phyloP scores from a whole-genome alignment of 2,888 invertebrate genomes.

The Parasteatoda lunata region DNA sequence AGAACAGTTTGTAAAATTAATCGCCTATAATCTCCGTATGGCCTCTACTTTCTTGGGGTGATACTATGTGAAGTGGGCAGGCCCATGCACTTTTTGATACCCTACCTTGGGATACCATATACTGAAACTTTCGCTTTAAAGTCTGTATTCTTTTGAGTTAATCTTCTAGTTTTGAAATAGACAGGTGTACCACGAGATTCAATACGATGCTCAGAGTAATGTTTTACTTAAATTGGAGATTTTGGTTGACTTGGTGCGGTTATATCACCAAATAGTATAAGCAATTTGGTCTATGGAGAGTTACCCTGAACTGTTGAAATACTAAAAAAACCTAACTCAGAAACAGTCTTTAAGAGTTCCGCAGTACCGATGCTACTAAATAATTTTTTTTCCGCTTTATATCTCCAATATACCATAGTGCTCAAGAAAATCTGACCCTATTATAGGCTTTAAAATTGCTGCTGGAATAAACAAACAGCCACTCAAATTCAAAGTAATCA shows the following conservation, averaged over 20 bases:
- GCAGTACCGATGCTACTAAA: not conserved
- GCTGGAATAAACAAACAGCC: not conserved
- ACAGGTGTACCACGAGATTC: not conserved
- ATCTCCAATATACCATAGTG: not conserved
- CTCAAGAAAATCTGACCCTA: not conserved
- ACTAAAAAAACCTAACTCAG: not conserved
- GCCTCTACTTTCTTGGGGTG: not conserved
- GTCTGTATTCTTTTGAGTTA: not conserved
- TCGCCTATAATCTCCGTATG: not conserved
- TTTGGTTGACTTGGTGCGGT: not conserved
- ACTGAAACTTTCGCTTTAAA: not conserved
- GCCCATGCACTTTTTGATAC: not conserved
- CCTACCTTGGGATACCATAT: not conserved
- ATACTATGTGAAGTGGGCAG: not conserved
- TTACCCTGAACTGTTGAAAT: not conserved
- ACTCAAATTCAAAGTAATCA: not conserved
- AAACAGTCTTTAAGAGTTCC: not conserved
- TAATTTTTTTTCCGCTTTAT: not conserved
- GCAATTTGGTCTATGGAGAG: not conserved
- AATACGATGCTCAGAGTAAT: not conserved
- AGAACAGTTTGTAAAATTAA: not conserved
- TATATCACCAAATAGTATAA: not conserved
- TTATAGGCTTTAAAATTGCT: not conserved
- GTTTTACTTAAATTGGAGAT: not conserved
- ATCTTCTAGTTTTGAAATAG: not conserved